phyloP scores from a whole-genome alignment of 2,888 invertebrate species.

The Tenthredo mesomela region DNA sequence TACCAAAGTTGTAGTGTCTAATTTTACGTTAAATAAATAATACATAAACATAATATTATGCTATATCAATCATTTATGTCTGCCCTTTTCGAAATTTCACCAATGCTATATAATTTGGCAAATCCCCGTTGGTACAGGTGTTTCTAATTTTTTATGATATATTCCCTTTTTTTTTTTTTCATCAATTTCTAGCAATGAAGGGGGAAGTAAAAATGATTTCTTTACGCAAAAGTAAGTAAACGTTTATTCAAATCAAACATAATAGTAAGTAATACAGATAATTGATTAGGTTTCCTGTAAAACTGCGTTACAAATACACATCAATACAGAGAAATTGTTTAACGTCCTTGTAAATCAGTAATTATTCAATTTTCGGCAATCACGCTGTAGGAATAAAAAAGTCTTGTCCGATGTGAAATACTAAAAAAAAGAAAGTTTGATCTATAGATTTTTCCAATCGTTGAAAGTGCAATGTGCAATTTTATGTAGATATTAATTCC shows the following conservation, averaged over 20 bases:
- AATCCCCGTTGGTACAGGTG: neutral
- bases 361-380: no score
- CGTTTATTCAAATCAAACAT: neutral
- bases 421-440: neutral
- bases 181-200: neutral
- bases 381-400: neutral
- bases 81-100: neutral
- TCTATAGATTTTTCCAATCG: neutral
- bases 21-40: slow-evolving; percentile 77
- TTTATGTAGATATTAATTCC: neutral
- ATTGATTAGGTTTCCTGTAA: neutral
- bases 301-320: neutral
- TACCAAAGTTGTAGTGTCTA: slow-evolving; percentile 79
- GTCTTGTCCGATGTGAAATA: neutral
- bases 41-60: slow-evolving; percentile 27
- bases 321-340: no score
- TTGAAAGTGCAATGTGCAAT: neutral
- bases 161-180: neutral
- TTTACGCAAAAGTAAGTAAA: neutral
- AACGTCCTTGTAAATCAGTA: no score
- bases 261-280: neutral
- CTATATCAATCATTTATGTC: neutral
- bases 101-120: neutral
- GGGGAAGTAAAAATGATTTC: neutral
- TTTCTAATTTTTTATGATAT: neutral